Conservation (phyloP, 2,888 invertebrate genomes). For the Opisthograptis luteolata region DNA sequence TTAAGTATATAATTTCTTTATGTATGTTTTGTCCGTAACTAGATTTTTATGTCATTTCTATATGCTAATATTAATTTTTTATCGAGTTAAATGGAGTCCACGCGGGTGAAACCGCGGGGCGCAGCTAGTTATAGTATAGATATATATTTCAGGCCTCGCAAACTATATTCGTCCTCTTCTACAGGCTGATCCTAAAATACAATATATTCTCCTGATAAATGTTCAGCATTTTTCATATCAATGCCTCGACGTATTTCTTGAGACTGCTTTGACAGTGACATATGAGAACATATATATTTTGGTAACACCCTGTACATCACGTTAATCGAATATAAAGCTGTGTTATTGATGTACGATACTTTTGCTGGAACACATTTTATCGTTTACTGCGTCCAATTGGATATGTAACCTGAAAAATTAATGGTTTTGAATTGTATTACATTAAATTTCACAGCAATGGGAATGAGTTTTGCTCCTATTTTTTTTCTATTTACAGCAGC, state of each 20-base stretch:
- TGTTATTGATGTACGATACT: conserved; percentile 39
- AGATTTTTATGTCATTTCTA: too few species aligned
- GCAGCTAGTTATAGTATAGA: too few species aligned
- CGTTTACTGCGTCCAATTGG: background rate
- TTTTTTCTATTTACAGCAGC: too few species aligned
- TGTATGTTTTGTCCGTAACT: too few species aligned
- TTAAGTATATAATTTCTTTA: too few species aligned
- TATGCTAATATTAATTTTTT: too few species aligned
- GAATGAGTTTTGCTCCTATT: too few species aligned
- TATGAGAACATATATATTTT: conserved; percentile 55
- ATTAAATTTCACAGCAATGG: too few species aligned
- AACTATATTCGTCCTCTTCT: background rate
- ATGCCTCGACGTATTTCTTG: conserved; percentile 55
- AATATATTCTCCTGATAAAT: conserved; percentile 51
- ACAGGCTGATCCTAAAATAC: conserved; percentile 38
- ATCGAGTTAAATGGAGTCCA: too few species aligned
- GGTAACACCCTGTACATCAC: conserved; percentile 52
- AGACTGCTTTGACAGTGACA: conserved; percentile 56
- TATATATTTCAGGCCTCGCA: background rate
- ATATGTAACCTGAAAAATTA: background rate
- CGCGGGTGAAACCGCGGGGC: too few species aligned
- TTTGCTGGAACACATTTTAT: conserved; percentile 7
- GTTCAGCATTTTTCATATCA: conserved; percentile 57
- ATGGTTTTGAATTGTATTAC: too few species aligned
- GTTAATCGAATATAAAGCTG: conserved; percentile 65